A percentile compares a stretch with the other conserved stretches of the same genome.
These are phyloP conservation scores for Troilus luridus DNA, from an alignment of 2,888 invertebrate species.

Conservation along the genomic window DNA sequence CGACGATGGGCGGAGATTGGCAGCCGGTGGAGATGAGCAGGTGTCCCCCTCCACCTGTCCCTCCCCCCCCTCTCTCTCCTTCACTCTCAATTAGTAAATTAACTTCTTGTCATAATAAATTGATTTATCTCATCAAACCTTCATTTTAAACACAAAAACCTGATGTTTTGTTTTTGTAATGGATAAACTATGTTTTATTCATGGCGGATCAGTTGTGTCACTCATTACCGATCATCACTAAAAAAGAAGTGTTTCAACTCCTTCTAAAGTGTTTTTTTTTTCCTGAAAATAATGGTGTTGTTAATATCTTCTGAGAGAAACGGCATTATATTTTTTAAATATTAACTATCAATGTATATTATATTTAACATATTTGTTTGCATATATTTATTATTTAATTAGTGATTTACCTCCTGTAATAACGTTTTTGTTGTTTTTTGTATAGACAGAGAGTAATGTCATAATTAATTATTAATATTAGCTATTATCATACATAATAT, in stretches of 20 bases:
- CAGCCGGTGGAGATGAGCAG: conserved; percentile 20
- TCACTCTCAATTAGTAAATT: conserved; percentile 25
- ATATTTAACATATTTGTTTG: too few relatives aligned
- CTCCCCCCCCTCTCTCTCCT: neutral
- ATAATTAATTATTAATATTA: too few relatives aligned
- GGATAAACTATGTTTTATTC: conserved; percentile 17
- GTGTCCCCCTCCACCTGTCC: conserved; percentile 11
- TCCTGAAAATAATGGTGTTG: neutral
- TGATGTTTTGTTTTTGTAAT: neutral
- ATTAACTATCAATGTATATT: too few relatives aligned
- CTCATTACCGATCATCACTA: neutral
- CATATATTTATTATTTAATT: too few relatives aligned
- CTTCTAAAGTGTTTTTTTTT: neutral
- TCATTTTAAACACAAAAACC: neutral
- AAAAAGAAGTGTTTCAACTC: neutral
- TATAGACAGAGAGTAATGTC: too few relatives aligned
- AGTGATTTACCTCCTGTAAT: too few relatives aligned
- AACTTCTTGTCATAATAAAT: conserved; percentile 25
- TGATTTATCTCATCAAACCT: conserved; percentile 17
- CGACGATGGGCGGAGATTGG: neutral
- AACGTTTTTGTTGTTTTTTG: too few relatives aligned
- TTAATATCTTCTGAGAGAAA: too few relatives aligned
- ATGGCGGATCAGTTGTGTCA: neutral
- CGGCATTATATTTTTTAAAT: too few relatives aligned
- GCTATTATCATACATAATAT: too few relatives aligned